Percentiles rank a stretch among this genome's conserved stretches.
Evolutionary conservation across 2,797 vertebrate genomes (phyloP).

Genomic region (Gastrophryne carolinensis): DNA sequence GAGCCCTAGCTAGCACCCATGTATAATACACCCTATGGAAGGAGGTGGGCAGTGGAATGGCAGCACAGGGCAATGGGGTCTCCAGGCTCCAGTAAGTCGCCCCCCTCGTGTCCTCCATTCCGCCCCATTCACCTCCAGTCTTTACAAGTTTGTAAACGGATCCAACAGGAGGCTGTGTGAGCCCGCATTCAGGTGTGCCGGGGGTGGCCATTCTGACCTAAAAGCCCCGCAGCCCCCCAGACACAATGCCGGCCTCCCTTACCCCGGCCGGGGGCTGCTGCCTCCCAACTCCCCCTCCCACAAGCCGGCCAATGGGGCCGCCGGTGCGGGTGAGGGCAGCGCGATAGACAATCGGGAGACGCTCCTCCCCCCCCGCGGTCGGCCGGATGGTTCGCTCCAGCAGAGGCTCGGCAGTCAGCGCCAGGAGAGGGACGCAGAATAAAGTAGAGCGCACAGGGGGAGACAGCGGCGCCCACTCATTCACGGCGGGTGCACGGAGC

Average conservation of each 20-base stretch:
- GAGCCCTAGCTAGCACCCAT: too few species aligned
- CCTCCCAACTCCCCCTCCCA: neutral
- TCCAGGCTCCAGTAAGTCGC: too few species aligned
- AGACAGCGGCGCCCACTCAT: neutral
- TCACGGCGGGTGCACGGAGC: neutral
- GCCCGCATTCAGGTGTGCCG: neutral
- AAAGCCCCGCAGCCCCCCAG: too few species aligned
- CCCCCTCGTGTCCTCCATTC: too few species aligned
- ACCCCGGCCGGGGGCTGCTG: neutral
- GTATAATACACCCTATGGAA: too few species aligned
- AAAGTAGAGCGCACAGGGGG: constrained; percentile 13
- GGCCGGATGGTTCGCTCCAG: constrained; percentile 37
- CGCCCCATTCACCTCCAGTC: constrained; percentile 34
- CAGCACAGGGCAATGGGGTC: too few species aligned
- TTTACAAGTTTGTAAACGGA: constrained; percentile 48
- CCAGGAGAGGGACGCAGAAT: constrained; percentile 30
- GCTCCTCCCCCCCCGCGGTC: constrained; percentile 8
- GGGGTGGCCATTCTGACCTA: neutral
- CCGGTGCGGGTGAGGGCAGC: neutral
- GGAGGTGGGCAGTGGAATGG: too few species aligned
- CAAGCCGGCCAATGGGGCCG: neutral
- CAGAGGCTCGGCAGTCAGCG: constrained; percentile 27
- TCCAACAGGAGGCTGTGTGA: constrained; percentile 35
- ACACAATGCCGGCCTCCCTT: neutral
- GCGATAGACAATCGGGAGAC: neutral